Evolutionary conservation across 2,797 vertebrate species (phyloP).

Genomic region (Oryzias sinensis): DNA sequence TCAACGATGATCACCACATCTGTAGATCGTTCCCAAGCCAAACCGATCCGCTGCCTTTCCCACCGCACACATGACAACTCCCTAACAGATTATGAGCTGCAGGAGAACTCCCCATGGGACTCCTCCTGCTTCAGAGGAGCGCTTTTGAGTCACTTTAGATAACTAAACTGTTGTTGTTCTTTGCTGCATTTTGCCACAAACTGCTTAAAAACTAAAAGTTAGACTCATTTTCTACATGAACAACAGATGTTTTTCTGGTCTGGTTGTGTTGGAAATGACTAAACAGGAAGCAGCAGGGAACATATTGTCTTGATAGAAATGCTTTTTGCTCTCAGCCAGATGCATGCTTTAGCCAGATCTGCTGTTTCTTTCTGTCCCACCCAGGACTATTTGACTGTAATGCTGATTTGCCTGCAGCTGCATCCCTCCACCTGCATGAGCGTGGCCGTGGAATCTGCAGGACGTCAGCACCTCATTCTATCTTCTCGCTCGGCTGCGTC

Average conservation of each 20-base stretch:
- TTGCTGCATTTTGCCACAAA: constrained; percentile 10
- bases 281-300: too few relatives aligned
- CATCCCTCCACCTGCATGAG: constrained; percentile 6
- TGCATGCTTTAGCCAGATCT: too few relatives aligned
- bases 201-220: constrained; percentile 7
- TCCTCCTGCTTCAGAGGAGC: constrained; percentile 58
- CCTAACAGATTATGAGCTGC: constrained; percentile 71
- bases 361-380: too few relatives aligned
- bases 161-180: constrained; percentile 10
- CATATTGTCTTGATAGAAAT: too few relatives aligned
- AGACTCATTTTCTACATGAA: background rate
- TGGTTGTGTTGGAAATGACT: constrained; percentile 14
- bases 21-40: constrained; percentile 55
- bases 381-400: constrained; percentile 3
- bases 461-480: background rate
- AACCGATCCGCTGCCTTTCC: constrained; percentile 46
- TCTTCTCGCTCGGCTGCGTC: constrained; percentile 27
- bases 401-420: constrained; percentile 3
- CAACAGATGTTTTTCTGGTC: constrained; percentile 19
- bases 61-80: constrained; percentile 73
- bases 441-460: constrained; percentile 12
- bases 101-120: constrained; percentile 72
- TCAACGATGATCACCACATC: constrained; percentile 35
- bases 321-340: constrained; percentile 19
- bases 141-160: constrained; percentile 50